Percentiles rank a stretch among this genome's conserved stretches.
Evolutionary conservation across 2,113 vertebrate genomes (phyloP).

Genomic region (Bostrychus sinensis): DNA sequence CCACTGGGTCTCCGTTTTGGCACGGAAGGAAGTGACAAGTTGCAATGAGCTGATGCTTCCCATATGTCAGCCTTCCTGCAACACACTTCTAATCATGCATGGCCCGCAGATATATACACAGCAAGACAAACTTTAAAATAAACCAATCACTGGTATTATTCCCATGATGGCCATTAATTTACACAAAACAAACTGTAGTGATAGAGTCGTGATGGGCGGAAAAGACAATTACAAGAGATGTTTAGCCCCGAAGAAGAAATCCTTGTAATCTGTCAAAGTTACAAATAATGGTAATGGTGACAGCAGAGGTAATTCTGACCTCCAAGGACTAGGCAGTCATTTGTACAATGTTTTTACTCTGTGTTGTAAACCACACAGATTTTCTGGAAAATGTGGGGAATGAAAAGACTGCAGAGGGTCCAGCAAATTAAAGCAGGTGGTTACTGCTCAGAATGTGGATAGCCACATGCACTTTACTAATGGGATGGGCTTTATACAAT

Average conservation of each 20-base stretch:
- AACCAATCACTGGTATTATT: slow-evolving; percentile 50
- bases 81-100: slow-evolving; percentile 38
- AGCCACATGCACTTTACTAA: neutral
- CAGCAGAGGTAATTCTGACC: slow-evolving; percentile 1
- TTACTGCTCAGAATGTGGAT: neutral
- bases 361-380: neutral
- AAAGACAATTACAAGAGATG: slow-evolving; percentile 7
- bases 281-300: slow-evolving; percentile 2
- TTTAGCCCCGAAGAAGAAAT: slow-evolving; percentile 6
- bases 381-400: slow-evolving; percentile 1
- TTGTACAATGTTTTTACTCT: slow-evolving; percentile 1
- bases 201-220: slow-evolving; percentile 19
- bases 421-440: neutral
- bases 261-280: neutral
- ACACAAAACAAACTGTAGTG: slow-evolving; percentile 9
- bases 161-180: slow-evolving; percentile 32
- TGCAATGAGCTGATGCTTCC: slow-evolving; percentile 61
- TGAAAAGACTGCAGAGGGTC: neutral
- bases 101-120: slow-evolving; percentile 38
- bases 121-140: slow-evolving; percentile 48
- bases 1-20: slow-evolving; percentile 52
- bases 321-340: slow-evolving; percentile 2
- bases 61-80: slow-evolving; percentile 57
- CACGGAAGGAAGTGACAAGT: slow-evolving; percentile 71
- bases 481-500: neutral